These are phyloP conservation scores for Prolemur simus DNA, from an alignment of 2,113 vertebrate species.

Conservation along the genomic window DNA sequence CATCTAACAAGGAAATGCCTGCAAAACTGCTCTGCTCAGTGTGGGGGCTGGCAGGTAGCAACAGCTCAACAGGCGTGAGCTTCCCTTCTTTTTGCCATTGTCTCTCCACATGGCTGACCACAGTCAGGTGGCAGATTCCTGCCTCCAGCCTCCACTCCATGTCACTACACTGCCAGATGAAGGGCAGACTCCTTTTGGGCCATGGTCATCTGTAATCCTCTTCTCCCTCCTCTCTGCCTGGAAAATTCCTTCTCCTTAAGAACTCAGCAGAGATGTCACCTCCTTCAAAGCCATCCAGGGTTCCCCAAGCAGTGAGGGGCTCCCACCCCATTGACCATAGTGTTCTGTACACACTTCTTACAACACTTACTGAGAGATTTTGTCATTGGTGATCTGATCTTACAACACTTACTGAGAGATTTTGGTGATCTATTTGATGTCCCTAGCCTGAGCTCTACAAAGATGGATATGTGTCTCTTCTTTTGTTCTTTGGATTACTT, in stretches of 20 bases:
- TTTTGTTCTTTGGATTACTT: background rate
- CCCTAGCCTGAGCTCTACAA: background rate
- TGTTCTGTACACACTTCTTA: background rate
- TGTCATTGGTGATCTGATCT: background rate
- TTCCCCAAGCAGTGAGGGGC: background rate
- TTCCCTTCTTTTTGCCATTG: background rate
- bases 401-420: background rate
- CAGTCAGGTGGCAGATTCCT: accelerated
- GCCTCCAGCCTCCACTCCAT: background rate
- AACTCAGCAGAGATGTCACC: background rate
- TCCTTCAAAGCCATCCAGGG: background rate
- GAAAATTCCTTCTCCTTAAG: background rate
- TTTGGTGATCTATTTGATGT: background rate
- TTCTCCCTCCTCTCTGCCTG: background rate
- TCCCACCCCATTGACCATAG: background rate
- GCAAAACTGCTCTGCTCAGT: background rate
- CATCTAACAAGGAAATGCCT: background rate
- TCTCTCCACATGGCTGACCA: background rate
- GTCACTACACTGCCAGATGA: background rate
- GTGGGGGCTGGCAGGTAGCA: background rate
- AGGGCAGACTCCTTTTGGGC: background rate
- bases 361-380: background rate
- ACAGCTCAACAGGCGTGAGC: background rate
- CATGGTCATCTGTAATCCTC: background rate
- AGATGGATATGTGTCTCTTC: no score